A percentile compares a stretch with the other conserved stretches of the same genome.
These are phyloP conservation scores for Selenia dentaria DNA, from an alignment of 2,888 invertebrate species.

Conservation along the genomic window DNA sequence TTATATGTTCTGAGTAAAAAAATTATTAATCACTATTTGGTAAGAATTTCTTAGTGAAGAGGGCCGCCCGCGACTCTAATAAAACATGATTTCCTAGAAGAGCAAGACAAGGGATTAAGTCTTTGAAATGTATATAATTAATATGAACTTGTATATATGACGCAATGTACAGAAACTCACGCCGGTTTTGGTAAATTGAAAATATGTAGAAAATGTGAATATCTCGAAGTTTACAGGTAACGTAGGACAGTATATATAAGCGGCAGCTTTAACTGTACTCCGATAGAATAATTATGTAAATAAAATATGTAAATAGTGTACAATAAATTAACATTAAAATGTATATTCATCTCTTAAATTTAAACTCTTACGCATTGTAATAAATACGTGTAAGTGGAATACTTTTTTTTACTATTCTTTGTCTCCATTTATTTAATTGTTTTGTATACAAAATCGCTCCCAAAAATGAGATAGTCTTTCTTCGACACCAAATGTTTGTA, in stretches of 20 bases:
- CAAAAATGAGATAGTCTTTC: slow-evolving; percentile 53
- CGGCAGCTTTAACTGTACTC: slow-evolving; percentile 51
- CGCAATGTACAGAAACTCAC: too few species aligned
- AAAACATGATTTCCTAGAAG: too few species aligned
- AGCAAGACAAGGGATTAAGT: too few species aligned
- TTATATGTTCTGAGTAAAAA: too few species aligned
- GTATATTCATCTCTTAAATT: slow-evolving; percentile 60
- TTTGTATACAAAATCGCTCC: slow-evolving; percentile 51
- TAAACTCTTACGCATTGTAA: slow-evolving; percentile 36
- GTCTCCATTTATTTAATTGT: slow-evolving; percentile 43
- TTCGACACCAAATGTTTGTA: slow-evolving; percentile 57
- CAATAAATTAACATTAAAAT: slow-evolving; percentile 56
- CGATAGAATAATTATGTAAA: slow-evolving; percentile 54
- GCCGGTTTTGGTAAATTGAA: too few species aligned
- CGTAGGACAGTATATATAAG: slow-evolving; percentile 2
- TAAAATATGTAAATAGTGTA: slow-evolving; percentile 64
- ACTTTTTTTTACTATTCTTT: slow-evolving; percentile 61
- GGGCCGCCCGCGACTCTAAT: too few species aligned
- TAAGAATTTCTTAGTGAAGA: too few species aligned
- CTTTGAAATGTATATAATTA: too few species aligned
- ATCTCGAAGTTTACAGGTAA: too few species aligned
- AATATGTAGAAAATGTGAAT: background rate
- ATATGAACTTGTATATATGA: too few species aligned
- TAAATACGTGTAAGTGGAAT: slow-evolving; percentile 47
- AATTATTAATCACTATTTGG: too few species aligned